Conservation (phyloP, 2,888 invertebrate species). For the Dexiosoma caninum region DNA sequence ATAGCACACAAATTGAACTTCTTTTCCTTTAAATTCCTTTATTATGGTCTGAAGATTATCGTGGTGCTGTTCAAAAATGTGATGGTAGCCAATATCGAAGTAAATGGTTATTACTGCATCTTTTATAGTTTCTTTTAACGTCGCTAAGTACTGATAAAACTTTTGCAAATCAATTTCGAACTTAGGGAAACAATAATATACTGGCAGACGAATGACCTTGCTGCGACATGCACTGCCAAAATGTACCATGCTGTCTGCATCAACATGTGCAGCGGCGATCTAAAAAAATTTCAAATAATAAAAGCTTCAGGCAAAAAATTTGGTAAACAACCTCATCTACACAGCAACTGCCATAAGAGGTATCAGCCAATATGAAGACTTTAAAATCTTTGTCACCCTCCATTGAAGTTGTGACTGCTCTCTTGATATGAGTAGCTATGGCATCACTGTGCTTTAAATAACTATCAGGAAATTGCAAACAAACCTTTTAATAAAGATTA, state of each 20-base stretch:
- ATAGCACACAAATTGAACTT: conserved; percentile 33
- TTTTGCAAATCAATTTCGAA: conserved; percentile 79
- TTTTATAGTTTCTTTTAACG: conserved; percentile 73
- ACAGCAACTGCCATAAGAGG: conserved; percentile 90
- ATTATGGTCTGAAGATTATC: conserved; percentile 23
- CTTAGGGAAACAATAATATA: conserved; percentile 85
- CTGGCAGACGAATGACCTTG: conserved; percentile 85
- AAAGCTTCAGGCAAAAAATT: neutral
- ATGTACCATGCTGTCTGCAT: conserved; percentile 91
- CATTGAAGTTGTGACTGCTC: conserved; percentile 66
- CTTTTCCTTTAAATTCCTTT: conserved; percentile 31
- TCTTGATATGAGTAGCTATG: conserved; percentile 81
- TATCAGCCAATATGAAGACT: conserved; percentile 91
- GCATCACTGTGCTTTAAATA: conserved; percentile 84
- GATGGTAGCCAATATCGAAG: conserved; percentile 84
- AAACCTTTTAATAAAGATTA: conserved; percentile 81
- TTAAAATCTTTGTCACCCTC: conserved; percentile 77
- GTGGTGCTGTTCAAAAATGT: conserved; percentile 79
- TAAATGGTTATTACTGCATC: conserved; percentile 80
- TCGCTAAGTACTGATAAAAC: conserved; percentile 74
- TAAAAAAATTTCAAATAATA: conserved; percentile 75
- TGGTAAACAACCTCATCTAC: conserved; percentile 71
- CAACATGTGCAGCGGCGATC: conserved; percentile 93
- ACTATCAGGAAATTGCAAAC: conserved; percentile 94
- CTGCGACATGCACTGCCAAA: conserved; percentile 94